Percentiles rank a stretch among this genome's conserved stretches.
Evolutionary conservation across 2,888 invertebrate species (phyloP).

Genomic region (Aspidapion aeneum): DNA sequence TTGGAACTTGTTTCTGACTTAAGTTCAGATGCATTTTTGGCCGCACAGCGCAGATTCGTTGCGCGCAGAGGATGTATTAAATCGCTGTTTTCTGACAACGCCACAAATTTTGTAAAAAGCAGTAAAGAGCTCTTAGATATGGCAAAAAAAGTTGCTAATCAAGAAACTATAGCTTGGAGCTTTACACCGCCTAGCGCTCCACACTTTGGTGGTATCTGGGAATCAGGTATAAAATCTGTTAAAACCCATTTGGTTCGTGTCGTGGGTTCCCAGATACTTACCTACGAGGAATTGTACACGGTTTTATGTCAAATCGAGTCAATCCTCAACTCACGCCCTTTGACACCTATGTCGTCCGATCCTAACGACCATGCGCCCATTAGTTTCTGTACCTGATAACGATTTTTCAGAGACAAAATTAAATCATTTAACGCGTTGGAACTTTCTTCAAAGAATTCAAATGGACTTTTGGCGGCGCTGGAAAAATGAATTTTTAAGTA

Average conservation of each 20-base stretch:
- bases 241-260: conserved; percentile 36
- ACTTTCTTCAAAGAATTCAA: background rate
- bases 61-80: conserved; percentile 17
- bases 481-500: background rate
- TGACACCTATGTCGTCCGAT: no score
- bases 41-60: conserved; percentile 28
- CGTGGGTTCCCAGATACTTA: conserved; percentile 26
- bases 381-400: background rate
- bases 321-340: conserved; percentile 37
- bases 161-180: conserved; percentile 27
- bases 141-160: background rate
- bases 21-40: conserved; percentile 21
- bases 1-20: background rate
- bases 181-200: conserved; percentile 37
- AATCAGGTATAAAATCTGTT: conserved; percentile 35
- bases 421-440: background rate
- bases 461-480: background rate
- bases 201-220: conserved; percentile 41
- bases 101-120: conserved; percentile 30
- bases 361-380: conserved; percentile 30
- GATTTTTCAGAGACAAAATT: background rate
- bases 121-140: conserved; percentile 17
- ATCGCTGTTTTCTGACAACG: conserved; percentile 30
- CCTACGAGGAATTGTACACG: conserved; percentile 36
- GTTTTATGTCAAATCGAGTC: conserved; percentile 30